Base-by-base conservation (phyloP, 2,797 vertebrate species). In the Psittacula echo region DNA sequence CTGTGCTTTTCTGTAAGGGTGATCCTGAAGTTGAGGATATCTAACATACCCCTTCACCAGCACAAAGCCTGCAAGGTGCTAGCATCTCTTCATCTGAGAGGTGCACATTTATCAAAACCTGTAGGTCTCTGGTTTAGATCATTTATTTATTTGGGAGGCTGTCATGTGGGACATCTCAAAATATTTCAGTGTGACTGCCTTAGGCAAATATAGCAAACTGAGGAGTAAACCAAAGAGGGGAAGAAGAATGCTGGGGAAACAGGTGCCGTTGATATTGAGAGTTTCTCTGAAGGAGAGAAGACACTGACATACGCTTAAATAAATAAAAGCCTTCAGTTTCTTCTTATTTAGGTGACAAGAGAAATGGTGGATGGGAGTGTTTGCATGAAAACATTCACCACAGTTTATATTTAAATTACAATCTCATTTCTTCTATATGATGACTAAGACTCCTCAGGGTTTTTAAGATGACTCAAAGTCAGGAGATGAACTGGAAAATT, bases 351-450 rank as follows among this genome's bases (percentile, higher is more conserved):
- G 27, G 13, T 76, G 62, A 45, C 51, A 79, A 79, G 51, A 86
- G 68, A 78, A 91, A 42, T 73, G 11, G 26, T 24, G 24, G 14
- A 10, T 72, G 71, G 65, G 39, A 72, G 15, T 34, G 21, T 62
- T 76, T 66, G 27, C 42, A 5, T 89, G 48, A 62, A 75, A 93
- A 64, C 39, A 44, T 76, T 77, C 51, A 66, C 44, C 29, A 70
- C 16, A 32, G 11, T 62, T 86, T 93, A 22, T 94, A 66, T 93
- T 90, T 93, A 78, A 88, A 51, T 84, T 81, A n/a, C 7, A 85
- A 1, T 79, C 27, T 86, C 11, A 19, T 67, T 79, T 88, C 26
- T 90, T 66, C 89, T 85, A 53, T 24, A 7, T 12, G 21, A 54
- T 91, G 64, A 67, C 37, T 93, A 23, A 82, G 45, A 12, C 34